These are phyloP conservation scores for Metacarcinus magister DNA, from an alignment of 2,888 invertebrate genomes.

Conservation along the genomic window DNA sequence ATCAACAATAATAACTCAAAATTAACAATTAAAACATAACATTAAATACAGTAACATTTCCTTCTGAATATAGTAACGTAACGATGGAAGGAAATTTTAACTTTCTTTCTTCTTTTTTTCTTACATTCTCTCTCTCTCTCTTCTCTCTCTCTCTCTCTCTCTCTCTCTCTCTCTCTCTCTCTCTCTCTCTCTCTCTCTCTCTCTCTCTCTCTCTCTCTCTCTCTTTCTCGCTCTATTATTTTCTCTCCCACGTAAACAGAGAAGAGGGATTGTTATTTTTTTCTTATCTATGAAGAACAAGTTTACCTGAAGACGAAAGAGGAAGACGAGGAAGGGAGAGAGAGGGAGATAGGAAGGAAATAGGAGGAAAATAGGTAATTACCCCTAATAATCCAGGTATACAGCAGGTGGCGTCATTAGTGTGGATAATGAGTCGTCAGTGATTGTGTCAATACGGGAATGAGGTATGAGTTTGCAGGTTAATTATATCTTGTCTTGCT, in stretches of 20 bases:
- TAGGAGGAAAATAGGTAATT: slow-evolving; percentile 16
- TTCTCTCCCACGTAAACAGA: too few species aligned
- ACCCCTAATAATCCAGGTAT: neutral
- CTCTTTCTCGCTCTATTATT: too few species aligned
- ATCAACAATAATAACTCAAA: neutral
- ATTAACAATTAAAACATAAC: neutral
- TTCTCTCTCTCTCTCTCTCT: too few species aligned
- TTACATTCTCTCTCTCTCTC: too few species aligned
- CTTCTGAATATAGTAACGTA: too few species aligned
- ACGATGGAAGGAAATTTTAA: too few species aligned
- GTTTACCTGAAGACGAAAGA: neutral
- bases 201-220: too few species aligned
- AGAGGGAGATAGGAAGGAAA: neutral
- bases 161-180: too few species aligned
- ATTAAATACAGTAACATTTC: neutral
- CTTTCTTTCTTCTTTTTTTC: too few species aligned
- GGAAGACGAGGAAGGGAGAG: neutral
- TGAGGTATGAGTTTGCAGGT: neutral
- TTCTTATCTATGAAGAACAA: too few species aligned
- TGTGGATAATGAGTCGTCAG: neutral
- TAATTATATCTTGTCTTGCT: neutral
- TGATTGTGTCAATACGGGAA: neutral
- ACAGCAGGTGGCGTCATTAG: slow-evolving; percentile 9
- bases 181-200: too few species aligned
- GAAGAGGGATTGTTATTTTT: too few species aligned